Base-by-base conservation (phyloP, 2,113 vertebrate species). In the Cromileptes altivelis region DNA sequence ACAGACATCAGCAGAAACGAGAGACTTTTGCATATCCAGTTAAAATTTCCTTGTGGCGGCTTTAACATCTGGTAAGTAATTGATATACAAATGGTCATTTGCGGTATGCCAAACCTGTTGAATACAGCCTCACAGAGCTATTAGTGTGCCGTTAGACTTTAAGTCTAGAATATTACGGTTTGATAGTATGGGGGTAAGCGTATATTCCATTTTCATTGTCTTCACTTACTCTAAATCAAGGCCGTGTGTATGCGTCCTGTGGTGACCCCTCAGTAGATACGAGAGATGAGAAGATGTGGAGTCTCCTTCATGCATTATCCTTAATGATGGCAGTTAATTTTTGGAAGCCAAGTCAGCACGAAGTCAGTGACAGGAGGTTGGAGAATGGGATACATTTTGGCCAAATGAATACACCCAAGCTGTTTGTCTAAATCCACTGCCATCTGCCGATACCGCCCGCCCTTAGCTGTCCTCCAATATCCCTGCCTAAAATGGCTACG, bases 361-460 rank as follows among this genome's bases (percentile, higher is more conserved):
- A 25, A 86, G 70, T 73, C 70, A n/a, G 15, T 62, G 61, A 62
- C 62, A 74, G 70, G 80, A 70, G 55, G 73, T 74, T 62, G 67
- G 56, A 42, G 40, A 68, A 63, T 15, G 42, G 67, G 42, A 75
- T 71, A 40, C 56, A 50, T 58, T 72, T 47, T 23, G 14, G 62
- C 19, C 71, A 88, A 67, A 71, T 79, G 64, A 86, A 82, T 58
- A 67, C 7, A 17, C 61, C 60, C 70, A 75, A 71, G 80, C 86
- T 81, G 84, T 84, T 86, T 74, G 61, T 80, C 71, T 63, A 25
- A 62, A 80, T 78, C 65, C 19, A 21, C 10, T 45, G 65, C 82
- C 75, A 82, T 86, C 85, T 89, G 85, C 65, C 61, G 70, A 50
- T 21, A 42, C 18, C 4, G 17, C 45, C 56, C 19, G 4, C 68